Conservation (phyloP, 2,888 invertebrate species). For the Caprella mutica region DNA sequence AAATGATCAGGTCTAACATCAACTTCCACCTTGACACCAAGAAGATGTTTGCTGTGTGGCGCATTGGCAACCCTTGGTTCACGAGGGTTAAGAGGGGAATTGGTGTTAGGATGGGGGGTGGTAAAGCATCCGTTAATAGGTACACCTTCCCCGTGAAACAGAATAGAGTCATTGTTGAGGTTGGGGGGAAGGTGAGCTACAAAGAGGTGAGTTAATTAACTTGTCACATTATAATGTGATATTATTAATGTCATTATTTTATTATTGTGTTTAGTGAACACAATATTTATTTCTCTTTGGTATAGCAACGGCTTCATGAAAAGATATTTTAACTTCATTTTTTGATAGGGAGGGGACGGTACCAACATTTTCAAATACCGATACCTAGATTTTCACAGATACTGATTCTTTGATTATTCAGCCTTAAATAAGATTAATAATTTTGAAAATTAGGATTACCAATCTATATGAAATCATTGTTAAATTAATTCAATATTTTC, state of each 20-base stretch:
- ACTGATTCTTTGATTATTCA: no score
- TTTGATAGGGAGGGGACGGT: background rate
- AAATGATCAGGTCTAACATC: conserved; percentile 69
- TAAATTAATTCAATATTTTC: no score
- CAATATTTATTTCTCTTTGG: background rate
- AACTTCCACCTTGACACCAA: conserved; percentile 64
- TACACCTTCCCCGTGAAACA: conserved; percentile 87
- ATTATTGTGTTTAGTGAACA: background rate
- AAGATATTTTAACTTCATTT: background rate
- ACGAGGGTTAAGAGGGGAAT: conserved; percentile 73
- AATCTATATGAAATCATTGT: no score
- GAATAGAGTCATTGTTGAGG: conserved; percentile 81
- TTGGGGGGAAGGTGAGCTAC: conserved; percentile 82
- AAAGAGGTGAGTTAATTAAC: conserved; percentile 51
- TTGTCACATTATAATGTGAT: background rate
- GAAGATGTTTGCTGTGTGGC: conserved; percentile 87
- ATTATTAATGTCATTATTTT: background rate
- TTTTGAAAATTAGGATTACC: no score
- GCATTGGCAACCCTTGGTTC: conserved; percentile 92
- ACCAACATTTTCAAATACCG: no score
- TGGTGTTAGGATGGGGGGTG: conserved; percentile 89
- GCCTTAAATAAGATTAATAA: no score
- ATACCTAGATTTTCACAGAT: no score
- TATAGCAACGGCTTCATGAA: background rate
- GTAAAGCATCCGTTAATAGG: conserved; percentile 87